Percentiles rank a stretch among this genome's conserved stretches.
These are phyloP conservation scores for Hippoglossus hippoglossus DNA, from an alignment of 2,797 vertebrate genomes.

Conservation along the genomic window DNA sequence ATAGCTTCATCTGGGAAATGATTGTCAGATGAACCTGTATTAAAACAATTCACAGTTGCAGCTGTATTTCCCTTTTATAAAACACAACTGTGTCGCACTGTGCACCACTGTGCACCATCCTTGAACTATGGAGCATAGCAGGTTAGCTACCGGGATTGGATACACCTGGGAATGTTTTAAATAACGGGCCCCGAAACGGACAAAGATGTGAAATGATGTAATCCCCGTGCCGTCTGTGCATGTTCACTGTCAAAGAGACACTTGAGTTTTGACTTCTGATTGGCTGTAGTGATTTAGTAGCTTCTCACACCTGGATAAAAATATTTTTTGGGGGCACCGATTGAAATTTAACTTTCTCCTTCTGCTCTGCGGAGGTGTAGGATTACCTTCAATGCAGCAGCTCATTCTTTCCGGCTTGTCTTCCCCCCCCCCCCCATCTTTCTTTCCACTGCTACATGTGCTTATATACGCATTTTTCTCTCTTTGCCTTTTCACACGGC, in stretches of 20 bases:
- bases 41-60: not conserved
- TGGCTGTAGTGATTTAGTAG: not conserved
- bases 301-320: not conserved
- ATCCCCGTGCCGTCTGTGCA: conserved; percentile 27
- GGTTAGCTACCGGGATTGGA: conserved; percentile 28
- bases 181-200: conserved; percentile 59
- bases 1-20: not conserved
- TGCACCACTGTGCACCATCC: conserved; percentile 6
- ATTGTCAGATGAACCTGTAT: not conserved
- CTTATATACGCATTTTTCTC: conserved; percentile 41
- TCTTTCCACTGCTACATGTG: conserved; percentile 46
- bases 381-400: conserved; percentile 8
- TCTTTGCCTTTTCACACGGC: conserved; percentile 67
- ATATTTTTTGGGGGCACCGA: not conserved
- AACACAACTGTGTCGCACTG: not conserved
- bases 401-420: conserved; percentile 49
- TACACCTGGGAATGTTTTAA: conserved; percentile 69
- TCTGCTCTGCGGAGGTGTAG: not conserved
- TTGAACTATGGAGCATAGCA: conserved; percentile 11
- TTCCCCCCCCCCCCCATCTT: conserved; percentile 17
- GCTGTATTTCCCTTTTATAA: not conserved
- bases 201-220: conserved; percentile 74
- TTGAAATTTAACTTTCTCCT: conserved; percentile 13
- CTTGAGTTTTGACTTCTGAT: conserved; percentile 8
- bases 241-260: conserved; percentile 39